Conservation (phyloP, 2,888 invertebrate genomes). For the Hetaerina titia region DNA sequence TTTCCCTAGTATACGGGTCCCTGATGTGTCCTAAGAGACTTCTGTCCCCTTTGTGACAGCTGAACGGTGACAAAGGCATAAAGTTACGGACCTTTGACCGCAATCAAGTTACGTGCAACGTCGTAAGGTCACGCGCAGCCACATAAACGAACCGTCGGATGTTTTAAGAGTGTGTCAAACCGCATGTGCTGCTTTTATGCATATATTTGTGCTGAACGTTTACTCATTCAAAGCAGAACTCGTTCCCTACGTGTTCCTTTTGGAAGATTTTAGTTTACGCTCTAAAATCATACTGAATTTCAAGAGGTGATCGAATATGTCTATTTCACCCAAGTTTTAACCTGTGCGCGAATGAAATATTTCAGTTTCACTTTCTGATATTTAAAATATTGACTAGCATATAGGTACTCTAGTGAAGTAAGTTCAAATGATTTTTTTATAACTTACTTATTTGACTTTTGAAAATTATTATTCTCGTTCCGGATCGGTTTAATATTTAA, state of each 20-base stretch:
- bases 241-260: background rate
- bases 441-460: too few species aligned
- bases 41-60: background rate
- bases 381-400: too few species aligned
- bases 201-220: background rate
- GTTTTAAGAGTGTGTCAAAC: background rate
- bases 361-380: too few species aligned
- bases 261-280: background rate
- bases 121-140: background rate
- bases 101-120: background rate
- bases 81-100: background rate
- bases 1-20: background rate
- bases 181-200: background rate
- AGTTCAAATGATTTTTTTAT: too few species aligned
- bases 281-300: background rate
- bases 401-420: too few species aligned
- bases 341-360: background rate
- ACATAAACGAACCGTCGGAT: background rate
- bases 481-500: too few species aligned
- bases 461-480: too few species aligned
- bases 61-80: background rate
- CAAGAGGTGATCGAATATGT: background rate
- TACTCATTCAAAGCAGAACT: slow-evolving; percentile 28
- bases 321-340: background rate
- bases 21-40: background rate